A percentile compares a stretch with the other conserved stretches of the same genome.
Conservation (phyloP, 2,113 vertebrate genomes). For the Engystomops pustulosus region DNA sequence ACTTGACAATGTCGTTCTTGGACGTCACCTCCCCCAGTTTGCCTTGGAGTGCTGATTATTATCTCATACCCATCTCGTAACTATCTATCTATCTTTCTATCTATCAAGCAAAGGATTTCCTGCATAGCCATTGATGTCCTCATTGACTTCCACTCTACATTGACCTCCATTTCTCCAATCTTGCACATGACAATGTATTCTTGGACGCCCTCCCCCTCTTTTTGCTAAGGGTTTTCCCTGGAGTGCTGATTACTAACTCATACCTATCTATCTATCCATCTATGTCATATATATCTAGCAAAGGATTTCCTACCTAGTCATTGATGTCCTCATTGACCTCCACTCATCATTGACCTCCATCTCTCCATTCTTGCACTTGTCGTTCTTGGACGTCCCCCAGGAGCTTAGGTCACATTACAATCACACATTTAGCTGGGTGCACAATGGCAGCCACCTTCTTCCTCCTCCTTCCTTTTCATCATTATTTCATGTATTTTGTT, state of each 20-base stretch:
- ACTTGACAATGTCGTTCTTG: conserved; percentile 2
- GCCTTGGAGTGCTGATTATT: too few species aligned
- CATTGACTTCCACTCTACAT: not conserved
- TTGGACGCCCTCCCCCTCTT: not conserved
- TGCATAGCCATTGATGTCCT: not conserved
- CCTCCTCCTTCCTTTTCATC: conserved; percentile 26
- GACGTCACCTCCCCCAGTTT: too few species aligned
- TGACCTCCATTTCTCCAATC: too few species aligned
- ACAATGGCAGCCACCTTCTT: conserved; percentile 16
- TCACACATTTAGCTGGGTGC: not conserved
- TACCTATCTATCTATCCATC: too few species aligned
- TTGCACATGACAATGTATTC: too few species aligned
- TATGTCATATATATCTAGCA: too few species aligned
- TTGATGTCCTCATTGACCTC: not conserved
- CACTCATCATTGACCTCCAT: not conserved
- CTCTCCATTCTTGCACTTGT: not conserved
- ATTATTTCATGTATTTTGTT: conserved; percentile 42
- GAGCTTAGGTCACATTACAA: conserved; percentile 37
- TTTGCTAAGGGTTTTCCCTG: too few species aligned
- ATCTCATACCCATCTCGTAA: too few species aligned
- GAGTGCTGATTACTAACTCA: too few species aligned
- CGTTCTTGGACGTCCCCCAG: conserved; percentile 6
- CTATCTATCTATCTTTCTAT: too few species aligned
- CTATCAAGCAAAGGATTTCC: not conserved
- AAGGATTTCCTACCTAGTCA: not conserved